Evolutionary conservation across 2,888 invertebrate species (phyloP).

Genomic region (Polylopha cassiicola): DNA sequence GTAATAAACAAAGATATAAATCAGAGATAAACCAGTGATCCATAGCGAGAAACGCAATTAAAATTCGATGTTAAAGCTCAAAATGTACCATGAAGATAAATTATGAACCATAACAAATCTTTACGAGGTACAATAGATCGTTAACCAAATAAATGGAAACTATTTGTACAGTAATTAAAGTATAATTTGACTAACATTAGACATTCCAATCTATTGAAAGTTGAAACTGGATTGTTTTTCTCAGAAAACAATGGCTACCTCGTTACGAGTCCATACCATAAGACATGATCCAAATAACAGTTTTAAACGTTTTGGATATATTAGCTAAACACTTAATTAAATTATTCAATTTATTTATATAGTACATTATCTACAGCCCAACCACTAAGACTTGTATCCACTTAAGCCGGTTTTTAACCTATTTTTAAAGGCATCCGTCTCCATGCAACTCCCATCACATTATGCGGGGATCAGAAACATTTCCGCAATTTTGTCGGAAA

Average conservation of each 20-base stretch:
- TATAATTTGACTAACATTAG: slow-evolving; percentile 1
- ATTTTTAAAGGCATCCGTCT: slow-evolving; percentile 32
- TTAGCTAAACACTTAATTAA: no score
- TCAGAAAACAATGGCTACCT: no score
- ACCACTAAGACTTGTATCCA: slow-evolving; percentile 2
- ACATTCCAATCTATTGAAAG: slow-evolving; percentile 1
- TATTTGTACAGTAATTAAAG: slow-evolving; percentile 7
- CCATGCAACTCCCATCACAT: slow-evolving; percentile 39
- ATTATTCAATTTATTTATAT: no score
- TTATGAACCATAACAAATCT: slow-evolving; percentile 13
- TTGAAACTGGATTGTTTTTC: no score
- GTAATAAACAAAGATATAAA: slow-evolving; percentile 14
- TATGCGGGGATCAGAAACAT: slow-evolving; percentile 18
- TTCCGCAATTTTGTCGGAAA: slow-evolving; percentile 12
- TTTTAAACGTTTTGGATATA: no score
- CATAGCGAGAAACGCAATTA: slow-evolving; percentile 3
- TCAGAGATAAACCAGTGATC: slow-evolving; percentile 9
- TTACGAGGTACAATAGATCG: slow-evolving; percentile 11
- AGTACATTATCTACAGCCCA: no score
- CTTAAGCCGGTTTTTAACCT: slow-evolving; percentile 8
- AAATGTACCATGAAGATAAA: slow-evolving; percentile 7
- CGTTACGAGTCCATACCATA: no score
- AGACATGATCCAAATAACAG: no score
- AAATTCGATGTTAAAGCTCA: slow-evolving; percentile 7
- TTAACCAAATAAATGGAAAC: neutral